Percentiles rank a stretch among this genome's conserved stretches.
Conservation (phyloP, 2,797 vertebrate species). For the Enteromius unitaeniatus region DNA sequence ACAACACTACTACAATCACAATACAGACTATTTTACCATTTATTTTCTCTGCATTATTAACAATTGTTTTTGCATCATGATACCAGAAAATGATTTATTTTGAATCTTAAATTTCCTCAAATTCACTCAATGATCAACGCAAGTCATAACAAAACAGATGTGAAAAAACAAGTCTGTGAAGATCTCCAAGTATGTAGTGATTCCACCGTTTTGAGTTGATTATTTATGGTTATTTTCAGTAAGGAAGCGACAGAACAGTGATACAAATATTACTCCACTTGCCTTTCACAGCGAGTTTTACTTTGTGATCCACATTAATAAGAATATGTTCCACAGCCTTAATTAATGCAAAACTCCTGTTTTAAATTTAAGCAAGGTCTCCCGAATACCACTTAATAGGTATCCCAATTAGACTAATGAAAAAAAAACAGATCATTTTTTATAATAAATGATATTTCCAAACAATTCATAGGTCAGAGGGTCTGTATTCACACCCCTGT, state of each 20-base stretch:
- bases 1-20: background rate
- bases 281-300: conserved; percentile 23
- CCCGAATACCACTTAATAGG: conserved; percentile 51
- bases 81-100: background rate
- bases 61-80: background rate
- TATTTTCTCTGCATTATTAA: background rate
- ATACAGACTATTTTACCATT: background rate
- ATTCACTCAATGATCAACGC: background rate
- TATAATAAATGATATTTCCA: conserved; percentile 60
- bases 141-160: background rate
- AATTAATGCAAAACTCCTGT: conserved; percentile 49
- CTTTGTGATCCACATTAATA: conserved; percentile 55
- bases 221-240: background rate
- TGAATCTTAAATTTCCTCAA: background rate
- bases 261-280: conserved; percentile 32
- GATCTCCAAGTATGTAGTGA: background rate
- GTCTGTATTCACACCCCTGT: conserved; percentile 61
- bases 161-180: background rate
- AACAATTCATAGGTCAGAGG: conserved; percentile 53
- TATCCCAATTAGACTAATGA: conserved; percentile 61
- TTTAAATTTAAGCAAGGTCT: conserved; percentile 52
- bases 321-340: conserved; percentile 29
- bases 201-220: background rate
- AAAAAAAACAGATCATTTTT: conserved; percentile 59
- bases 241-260: conserved; percentile 10